phyloP scores from a whole-genome alignment of 35 echinoderm and acorn worm species.

The Ophioderma brevispina region DNA sequence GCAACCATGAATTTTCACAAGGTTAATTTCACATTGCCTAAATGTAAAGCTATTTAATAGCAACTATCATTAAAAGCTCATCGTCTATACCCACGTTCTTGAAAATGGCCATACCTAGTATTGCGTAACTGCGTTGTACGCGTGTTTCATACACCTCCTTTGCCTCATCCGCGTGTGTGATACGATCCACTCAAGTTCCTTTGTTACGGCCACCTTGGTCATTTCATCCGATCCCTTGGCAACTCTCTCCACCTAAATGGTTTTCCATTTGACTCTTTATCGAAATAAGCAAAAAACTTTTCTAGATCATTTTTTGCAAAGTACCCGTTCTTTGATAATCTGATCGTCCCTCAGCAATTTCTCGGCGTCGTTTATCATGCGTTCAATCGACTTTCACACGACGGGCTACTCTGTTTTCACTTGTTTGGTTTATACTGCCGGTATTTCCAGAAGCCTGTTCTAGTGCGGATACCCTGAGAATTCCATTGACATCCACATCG shows the following conservation, averaged over 20 bases:
- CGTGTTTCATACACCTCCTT: not conserved
- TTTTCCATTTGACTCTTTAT: conserved; percentile 62
- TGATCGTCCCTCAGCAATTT: conserved; percentile 73
- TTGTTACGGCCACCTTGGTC: not conserved
- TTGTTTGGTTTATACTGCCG: conserved; percentile 66
- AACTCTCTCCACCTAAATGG: conserved; percentile 55
- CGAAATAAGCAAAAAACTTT: conserved; percentile 67
- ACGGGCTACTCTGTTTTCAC: conserved; percentile 66
- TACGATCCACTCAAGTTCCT: not conserved
- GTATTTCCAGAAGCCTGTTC: conserved; percentile 78
- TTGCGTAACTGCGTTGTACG: too few relatives aligned
- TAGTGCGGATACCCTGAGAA: conserved; percentile 53
- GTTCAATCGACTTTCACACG: conserved; percentile 70
- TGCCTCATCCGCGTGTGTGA: not conserved
- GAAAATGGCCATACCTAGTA: too few relatives aligned
- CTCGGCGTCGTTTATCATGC: conserved; percentile 69
- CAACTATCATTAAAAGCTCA: too few relatives aligned
- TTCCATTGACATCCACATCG: conserved; percentile 74
- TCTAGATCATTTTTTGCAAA: conserved; percentile 71
- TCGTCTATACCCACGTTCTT: too few relatives aligned
- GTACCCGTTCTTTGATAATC: conserved; percentile 55
- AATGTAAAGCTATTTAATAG: too few relatives aligned
- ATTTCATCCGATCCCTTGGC: not conserved
- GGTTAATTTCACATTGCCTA: too few relatives aligned
- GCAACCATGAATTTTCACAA: too few relatives aligned